A percentile compares a stretch with the other conserved stretches of the same genome.
Evolutionary conservation across 2,797 vertebrate species (phyloP).

Genomic region (Syndactyla subalaris): DNA sequence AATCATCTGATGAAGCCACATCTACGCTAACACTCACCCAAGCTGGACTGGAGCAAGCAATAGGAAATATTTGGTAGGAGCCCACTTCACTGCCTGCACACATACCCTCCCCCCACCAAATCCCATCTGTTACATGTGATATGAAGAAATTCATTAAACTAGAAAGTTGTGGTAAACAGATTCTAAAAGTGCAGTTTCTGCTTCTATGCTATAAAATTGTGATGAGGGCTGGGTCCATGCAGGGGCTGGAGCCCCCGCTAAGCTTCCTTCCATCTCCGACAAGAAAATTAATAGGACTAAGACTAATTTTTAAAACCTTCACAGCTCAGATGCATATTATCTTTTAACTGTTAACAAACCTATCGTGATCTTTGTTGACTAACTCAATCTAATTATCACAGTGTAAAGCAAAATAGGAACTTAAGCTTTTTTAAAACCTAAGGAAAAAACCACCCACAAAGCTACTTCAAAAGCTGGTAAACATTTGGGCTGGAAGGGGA

Average conservation of each 20-base stretch:
- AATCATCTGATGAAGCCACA: background rate
- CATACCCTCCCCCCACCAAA: rapidly evolving
- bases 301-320: background rate
- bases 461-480: background rate
- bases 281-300: background rate
- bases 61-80: background rate
- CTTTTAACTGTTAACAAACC: background rate
- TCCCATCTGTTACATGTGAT: background rate
- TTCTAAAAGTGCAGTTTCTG: background rate
- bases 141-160: background rate
- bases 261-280: background rate
- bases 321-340: background rate
- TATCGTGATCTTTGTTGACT: background rate
- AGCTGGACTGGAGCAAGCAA: background rate
- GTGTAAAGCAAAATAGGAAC: background rate
- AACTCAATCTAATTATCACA: background rate
- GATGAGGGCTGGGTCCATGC: background rate
- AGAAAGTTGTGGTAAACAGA: background rate
- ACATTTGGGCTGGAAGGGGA: background rate
- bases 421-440: rapidly evolving
- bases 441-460: background rate
- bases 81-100: rapidly evolving
- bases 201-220: background rate
- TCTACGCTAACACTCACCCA: rapidly evolving
- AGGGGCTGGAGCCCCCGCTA: background rate